phyloP scores from a whole-genome alignment of 2,888 invertebrate species.

The Apamea epomidion region DNA sequence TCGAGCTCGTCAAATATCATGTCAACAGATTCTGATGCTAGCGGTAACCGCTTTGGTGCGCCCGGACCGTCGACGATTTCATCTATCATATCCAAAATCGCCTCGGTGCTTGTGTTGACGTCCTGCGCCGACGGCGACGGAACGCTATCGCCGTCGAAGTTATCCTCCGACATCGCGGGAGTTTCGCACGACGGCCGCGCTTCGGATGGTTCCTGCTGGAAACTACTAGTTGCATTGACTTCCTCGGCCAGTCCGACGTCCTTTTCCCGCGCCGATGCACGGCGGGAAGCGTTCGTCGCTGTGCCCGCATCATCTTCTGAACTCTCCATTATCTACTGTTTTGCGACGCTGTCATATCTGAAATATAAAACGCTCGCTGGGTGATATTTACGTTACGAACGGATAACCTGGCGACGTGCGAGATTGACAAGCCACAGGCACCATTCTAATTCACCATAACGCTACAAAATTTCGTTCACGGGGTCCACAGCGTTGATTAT shows the following conservation, averaged over 20 bases:
- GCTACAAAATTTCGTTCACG: constrained; percentile 88
- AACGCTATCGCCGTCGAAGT: constrained; percentile 87
- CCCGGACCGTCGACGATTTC: constrained; percentile 88
- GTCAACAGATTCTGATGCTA: constrained; percentile 59
- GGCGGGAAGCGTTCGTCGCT: constrained; percentile 89
- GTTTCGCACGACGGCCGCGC: constrained; percentile 80
- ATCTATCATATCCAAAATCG: constrained; percentile 89
- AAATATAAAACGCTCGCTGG: constrained; percentile 88
- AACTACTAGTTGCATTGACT: constrained; percentile 84
- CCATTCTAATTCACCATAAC: constrained; percentile 91
- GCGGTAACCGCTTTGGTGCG: constrained; percentile 83
- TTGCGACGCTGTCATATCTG: constrained; percentile 89
- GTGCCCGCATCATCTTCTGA: constrained; percentile 90
- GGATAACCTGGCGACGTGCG: constrained; percentile 90
- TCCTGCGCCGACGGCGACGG: constrained; percentile 87
- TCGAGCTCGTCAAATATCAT: constrained; percentile 55
- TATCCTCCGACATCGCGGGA: constrained; percentile 86
- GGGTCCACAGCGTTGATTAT: constrained; percentile 87
- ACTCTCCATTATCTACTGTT: constrained; percentile 91
- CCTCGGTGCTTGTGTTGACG: constrained; percentile 88
- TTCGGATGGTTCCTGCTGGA: constrained; percentile 81
- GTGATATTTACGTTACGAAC: constrained; percentile 89
- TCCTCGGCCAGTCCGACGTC: constrained; percentile 84
- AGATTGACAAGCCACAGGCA: constrained; percentile 90
- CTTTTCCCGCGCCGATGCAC: constrained; percentile 90